A percentile compares a stretch with the other conserved stretches of the same genome.
Evolutionary conservation across 92 coral and sea anemone species (phyloP).

Genomic region (Epizoanthus rinbou): DNA sequence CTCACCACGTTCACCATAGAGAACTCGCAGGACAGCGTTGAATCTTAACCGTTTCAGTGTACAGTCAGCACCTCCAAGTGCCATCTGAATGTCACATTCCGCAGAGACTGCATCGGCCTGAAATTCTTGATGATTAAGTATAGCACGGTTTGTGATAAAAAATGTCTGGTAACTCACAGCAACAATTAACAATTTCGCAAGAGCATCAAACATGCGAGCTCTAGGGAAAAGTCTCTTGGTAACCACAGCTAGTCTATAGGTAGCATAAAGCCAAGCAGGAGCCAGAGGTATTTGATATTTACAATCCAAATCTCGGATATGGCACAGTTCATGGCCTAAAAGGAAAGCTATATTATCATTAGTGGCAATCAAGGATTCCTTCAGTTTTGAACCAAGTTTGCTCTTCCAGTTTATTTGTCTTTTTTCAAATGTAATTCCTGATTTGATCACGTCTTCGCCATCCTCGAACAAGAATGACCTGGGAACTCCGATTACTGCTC

Average conservation of each 20-base stretch:
- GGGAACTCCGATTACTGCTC: slow-evolving; percentile 93
- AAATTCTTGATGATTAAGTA: slow-evolving; percentile 78
- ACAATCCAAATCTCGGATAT: slow-evolving; percentile 69
- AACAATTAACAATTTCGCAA: slow-evolving; percentile 64
- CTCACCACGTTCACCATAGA: slow-evolving; percentile 68
- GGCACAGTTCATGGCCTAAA: slow-evolving; percentile 88
- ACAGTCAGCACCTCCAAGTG: slow-evolving; percentile 82
- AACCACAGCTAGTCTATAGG: slow-evolving; percentile 69
- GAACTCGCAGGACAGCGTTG: slow-evolving; percentile 62
- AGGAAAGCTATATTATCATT: slow-evolving; percentile 86
- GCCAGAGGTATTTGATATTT: slow-evolving; percentile 67
- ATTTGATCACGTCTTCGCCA: slow-evolving; percentile 65
- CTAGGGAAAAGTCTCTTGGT: slow-evolving; percentile 62
- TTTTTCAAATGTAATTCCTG: slow-evolving; percentile 71
- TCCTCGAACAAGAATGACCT: slow-evolving; percentile 77
- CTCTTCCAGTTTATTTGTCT: slow-evolving; percentile 67
- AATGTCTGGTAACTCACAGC: slow-evolving; percentile 68
- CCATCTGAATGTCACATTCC: slow-evolving; percentile 61
- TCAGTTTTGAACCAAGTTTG: slow-evolving; percentile 71
- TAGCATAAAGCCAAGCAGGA: slow-evolving; percentile 82
- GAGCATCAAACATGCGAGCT: slow-evolving; percentile 52
- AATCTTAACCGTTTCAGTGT: slow-evolving; percentile 71
- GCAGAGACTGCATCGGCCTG: slow-evolving; percentile 84
- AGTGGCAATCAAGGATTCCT: slow-evolving; percentile 69
- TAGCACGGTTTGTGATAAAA: slow-evolving; percentile 48